These are phyloP conservation scores for Cnemophilus loriae DNA, from an alignment of 2,113 vertebrate species.

Conservation along the genomic window DNA sequence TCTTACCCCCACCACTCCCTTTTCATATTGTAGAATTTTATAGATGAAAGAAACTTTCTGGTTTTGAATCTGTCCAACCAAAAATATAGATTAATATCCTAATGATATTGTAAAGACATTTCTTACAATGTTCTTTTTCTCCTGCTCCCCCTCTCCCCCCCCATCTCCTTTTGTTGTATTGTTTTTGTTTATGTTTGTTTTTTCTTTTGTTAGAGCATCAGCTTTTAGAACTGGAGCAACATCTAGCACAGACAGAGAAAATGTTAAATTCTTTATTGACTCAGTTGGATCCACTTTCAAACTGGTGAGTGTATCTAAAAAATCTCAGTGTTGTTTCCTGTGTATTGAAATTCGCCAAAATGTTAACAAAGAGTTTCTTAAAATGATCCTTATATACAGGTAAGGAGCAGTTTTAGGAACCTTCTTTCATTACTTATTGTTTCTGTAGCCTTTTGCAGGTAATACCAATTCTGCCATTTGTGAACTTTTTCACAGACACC, in stretches of 20 bases:
- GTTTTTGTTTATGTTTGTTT: not conserved
- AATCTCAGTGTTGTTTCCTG: not conserved
- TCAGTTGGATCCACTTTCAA: conserved; percentile 87
- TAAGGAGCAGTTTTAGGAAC: not conserved
- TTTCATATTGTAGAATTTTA: not conserved
- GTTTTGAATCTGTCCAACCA: not conserved
- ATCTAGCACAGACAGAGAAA: conserved; percentile 85
- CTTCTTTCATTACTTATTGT: not conserved
- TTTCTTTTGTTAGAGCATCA: conserved; percentile 76
- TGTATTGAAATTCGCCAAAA: not conserved
- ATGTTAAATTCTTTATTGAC: conserved; percentile 90
- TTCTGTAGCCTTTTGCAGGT: not conserved
- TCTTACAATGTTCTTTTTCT: not conserved
- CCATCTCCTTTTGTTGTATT: not conserved
- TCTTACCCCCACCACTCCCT: not conserved
- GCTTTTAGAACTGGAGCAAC: conserved; percentile 84
- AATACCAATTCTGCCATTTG: not conserved
- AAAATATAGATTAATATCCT: not conserved
- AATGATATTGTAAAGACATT: not conserved
- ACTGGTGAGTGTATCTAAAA: conserved; percentile 76
- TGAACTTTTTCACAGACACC: not conserved
- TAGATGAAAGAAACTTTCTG: not conserved
- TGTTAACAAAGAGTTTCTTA: not conserved
- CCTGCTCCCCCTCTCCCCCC: fast-evolving
- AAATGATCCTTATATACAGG: not conserved